Percentiles rank a stretch among this genome's conserved stretches.
phyloP scores from a whole-genome alignment of 2,113 vertebrate genomes.

The Psittacara wagleri region DNA sequence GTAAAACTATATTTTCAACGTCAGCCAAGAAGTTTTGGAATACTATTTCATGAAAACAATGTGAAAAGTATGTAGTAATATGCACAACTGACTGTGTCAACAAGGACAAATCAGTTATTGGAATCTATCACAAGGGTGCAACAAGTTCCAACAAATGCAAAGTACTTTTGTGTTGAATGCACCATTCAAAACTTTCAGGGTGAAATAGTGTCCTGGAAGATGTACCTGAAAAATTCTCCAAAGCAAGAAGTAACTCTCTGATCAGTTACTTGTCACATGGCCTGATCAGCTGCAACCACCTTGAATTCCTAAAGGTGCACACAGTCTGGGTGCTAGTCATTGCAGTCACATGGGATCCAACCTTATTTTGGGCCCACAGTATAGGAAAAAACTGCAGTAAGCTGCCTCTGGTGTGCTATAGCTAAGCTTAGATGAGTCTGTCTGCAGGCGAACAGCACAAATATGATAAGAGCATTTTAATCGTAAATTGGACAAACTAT shows the following conservation, averaged over 20 bases:
- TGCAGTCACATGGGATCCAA: rapidly evolving
- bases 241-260: not conserved
- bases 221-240: not conserved
- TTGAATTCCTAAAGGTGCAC: not conserved
- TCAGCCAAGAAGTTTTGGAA: not conserved
- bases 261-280: not conserved
- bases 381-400: not conserved
- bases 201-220: not conserved
- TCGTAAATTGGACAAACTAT: not conserved
- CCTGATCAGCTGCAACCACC: not conserved
- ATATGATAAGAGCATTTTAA: not conserved
- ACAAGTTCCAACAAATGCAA: not conserved
- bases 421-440: not conserved
- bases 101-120: not conserved
- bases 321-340: not conserved
- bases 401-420: not conserved
- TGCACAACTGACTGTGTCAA: not conserved
- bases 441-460: not conserved
- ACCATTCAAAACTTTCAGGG: not conserved
- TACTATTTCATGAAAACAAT: not conserved
- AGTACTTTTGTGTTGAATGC: not conserved
- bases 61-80: not conserved
- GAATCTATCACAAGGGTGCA: not conserved
- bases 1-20: not conserved
- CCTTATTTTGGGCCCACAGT: not conserved